These are phyloP conservation scores for Andrena hattorfiana DNA, from an alignment of 2,888 invertebrate species.

Conservation along the genomic window DNA sequence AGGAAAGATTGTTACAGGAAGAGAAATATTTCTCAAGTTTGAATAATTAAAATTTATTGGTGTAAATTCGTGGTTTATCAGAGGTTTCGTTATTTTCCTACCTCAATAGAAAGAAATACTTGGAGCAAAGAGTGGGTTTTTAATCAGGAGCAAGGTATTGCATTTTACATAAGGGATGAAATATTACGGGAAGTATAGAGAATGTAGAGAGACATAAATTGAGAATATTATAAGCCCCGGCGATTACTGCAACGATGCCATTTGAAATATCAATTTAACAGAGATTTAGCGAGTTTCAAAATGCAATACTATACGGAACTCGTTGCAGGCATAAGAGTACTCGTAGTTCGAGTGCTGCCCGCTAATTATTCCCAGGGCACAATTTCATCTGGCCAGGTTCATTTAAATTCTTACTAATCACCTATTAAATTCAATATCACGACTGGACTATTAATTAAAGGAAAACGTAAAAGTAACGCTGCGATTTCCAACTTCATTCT, in stretches of 20 bases:
- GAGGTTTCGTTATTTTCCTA: no score
- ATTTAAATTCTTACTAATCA: slow-evolving; percentile 12
- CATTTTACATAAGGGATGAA: background rate
- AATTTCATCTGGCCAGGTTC: background rate
- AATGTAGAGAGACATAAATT: background rate
- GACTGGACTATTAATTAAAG: background rate
- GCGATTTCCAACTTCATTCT: no score
- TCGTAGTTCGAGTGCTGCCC: slow-evolving; percentile 6
- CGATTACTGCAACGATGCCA: background rate
- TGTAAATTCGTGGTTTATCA: no score
- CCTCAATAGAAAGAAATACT: no score
- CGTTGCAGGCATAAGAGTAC: background rate
- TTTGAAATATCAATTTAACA: background rate
- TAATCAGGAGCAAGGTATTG: background rate
- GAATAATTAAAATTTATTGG: no score
- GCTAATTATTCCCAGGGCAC: slow-evolving; percentile 19
- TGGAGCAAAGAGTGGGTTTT: no score
- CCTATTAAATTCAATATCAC: background rate
- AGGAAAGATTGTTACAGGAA: no score
- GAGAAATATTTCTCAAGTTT: no score
- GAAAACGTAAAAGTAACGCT: background rate
- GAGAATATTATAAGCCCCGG: background rate
- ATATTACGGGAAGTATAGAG: background rate
- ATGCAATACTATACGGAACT: background rate
- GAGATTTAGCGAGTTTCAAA: slow-evolving; percentile 1